Base-by-base conservation (phyloP, 2,797 vertebrate genomes). In the Coendou prehensilis region DNA sequence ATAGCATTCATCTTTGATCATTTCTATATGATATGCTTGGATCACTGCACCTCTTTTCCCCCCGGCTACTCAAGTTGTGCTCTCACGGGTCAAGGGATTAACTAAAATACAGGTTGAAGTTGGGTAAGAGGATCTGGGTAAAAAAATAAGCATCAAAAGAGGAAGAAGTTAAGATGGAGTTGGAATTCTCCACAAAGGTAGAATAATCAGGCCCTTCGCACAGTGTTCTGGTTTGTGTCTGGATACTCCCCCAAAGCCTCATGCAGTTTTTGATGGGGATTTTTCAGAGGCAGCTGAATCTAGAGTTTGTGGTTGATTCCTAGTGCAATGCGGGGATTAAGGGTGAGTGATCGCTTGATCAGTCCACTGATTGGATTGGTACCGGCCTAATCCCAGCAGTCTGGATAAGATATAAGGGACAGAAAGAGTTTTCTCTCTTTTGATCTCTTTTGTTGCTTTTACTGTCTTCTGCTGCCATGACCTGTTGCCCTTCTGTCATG, bases 141-240 rank as follows among this genome's bases (percentile, higher is more conserved):
- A 96, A 63, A 78, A 56, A 93, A 71, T 93, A 56, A 59, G 26
- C 1, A 33, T 83, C 28, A 52, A 52, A 78, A 52, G 28, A 94
- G 69, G 23, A 64, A 71, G 37, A 87, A 91, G 63, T 69, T 89
- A 87, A 97, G 92, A 90, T 86, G 92, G 79, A 13, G 50, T 11
- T 83, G 78, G n/a, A 95, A 88, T 96, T 97, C 64, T 94, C 56
- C 81, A 59, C 26, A 88, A 52, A 78, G 15, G 6, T 50, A 78
- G 28, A 73, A 89, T 83, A 93, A 91, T 63, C 47, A 81, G 69
- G 33, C 56, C 22, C 20, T 96, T 69, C 89, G 64, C 73, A 93
- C 71, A 80, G 6, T 67, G 64, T 37, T 69, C 17, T 18, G 15
- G 64, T n/a, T 69, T 69, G 8, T 69, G 33, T 69, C 64, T 69